Base-by-base conservation (phyloP, 2,113 vertebrate species). In the Gorsachius goisagi region DNA sequence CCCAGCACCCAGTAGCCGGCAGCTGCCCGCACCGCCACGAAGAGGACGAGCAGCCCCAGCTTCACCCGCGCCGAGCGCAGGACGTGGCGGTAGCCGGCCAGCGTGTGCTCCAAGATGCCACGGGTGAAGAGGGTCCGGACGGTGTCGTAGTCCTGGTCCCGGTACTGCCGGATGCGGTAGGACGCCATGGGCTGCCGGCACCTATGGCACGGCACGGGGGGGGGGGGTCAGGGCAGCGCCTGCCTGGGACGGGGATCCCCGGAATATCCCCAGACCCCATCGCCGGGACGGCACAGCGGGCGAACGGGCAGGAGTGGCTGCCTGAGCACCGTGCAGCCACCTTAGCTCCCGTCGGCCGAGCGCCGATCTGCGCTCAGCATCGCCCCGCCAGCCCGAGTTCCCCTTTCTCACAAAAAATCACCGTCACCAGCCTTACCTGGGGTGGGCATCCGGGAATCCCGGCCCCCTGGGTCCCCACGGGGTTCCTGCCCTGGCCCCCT, bases 151-250 rank as follows among this genome's bases (percentile, higher is more conserved):
- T 98, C 97, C 33, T 85, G 66, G 6, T 97, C 97, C 35, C 87
- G 90, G 56, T 96, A 98, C 32, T 28, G 94, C 4, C 97, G 96
- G 91, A 98, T 93, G 76, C 41, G 71, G 95, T 76, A 96, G 10
- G 86, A 84, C 3, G 93, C 96, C 96, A 97, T 96, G 35, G 50
- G 78, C 30, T 19, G 20, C 28, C 3, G 6, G 45, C 32, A 59
- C 85, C 90, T 81, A 76, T 0, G 14, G 39, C 5, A 2, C 0
- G 2, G 27, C n/a, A 16, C 1, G 1, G 28, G n/a, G 32, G 5
- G 3, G 27, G n/a, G 32, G 6, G 3, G 27, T 77, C 44, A 62
- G 45, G n/a, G 74, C 2, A 4, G 33, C 1, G 23, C 27, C 56
- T 1, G 1, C 10, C 64, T n/a, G 1, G 0, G 15, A 13, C 0